phyloP scores from a whole-genome alignment of 2,797 vertebrate species.

The Oreochromis grahami region DNA sequence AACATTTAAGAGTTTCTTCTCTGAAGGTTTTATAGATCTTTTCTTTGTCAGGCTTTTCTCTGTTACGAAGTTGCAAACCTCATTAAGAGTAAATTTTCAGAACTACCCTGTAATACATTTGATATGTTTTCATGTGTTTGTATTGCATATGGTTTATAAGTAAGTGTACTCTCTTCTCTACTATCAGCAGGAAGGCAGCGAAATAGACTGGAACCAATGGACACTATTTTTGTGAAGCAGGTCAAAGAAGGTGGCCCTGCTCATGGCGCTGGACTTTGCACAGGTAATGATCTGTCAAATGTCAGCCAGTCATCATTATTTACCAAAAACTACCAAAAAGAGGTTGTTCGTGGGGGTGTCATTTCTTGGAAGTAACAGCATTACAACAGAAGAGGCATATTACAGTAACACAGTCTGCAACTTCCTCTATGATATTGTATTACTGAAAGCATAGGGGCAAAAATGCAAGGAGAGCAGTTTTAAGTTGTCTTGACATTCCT shows the following conservation, averaged over 20 bases:
- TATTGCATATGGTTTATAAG: not conserved
- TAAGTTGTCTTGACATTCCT: not conserved
- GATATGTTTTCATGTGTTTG: not conserved
- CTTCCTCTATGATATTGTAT: not conserved
- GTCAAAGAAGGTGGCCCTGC: constrained; percentile 95
- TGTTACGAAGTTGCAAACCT: not conserved
- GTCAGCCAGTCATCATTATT: not conserved
- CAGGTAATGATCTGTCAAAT: constrained; percentile 76
- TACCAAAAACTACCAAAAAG: not conserved
- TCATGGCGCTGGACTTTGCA: constrained; percentile 91
- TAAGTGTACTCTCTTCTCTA: not conserved
- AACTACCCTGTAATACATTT: not conserved
- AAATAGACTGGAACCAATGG: constrained; percentile 93
- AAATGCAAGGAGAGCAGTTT: not conserved
- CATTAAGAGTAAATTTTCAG: not conserved
- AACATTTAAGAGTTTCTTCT: not conserved
- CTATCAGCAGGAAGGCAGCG: constrained; percentile 82
- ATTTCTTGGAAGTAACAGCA: not conserved
- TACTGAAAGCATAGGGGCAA: not conserved
- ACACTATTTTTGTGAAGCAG: constrained; percentile 98
- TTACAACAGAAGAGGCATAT: not conserved
- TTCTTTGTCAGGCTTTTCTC: not conserved
- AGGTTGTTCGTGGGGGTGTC: not conserved
- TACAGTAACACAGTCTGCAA: not conserved
- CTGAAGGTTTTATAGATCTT: not conserved